Conservation (phyloP, 1,140 invertebrate species). For the Micrasema minimum region DNA sequence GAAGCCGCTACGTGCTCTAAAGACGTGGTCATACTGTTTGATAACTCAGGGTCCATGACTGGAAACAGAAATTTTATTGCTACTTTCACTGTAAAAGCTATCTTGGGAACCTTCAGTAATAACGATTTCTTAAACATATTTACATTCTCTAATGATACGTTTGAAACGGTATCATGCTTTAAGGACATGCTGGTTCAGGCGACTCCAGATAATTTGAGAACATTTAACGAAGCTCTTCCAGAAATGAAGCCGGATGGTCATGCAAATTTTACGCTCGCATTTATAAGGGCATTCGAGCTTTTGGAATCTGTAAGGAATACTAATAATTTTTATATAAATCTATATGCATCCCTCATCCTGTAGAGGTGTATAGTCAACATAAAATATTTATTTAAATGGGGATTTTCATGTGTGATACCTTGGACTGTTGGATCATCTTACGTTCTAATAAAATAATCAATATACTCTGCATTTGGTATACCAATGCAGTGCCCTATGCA, state of each 20-base stretch:
- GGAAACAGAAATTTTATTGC: slow-evolving; percentile 78
- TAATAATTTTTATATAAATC: background rate
- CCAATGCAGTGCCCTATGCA: too few relatives aligned
- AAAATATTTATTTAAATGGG: too few relatives aligned
- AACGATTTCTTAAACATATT: slow-evolving; percentile 98
- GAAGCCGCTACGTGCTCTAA: slow-evolving; percentile 97
- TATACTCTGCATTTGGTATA: too few relatives aligned
- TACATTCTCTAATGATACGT: slow-evolving; percentile 74
- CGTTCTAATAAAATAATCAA: too few relatives aligned
- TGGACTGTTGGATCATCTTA: too few relatives aligned
- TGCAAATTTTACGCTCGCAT: slow-evolving; percentile 88
- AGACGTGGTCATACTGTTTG: slow-evolving; percentile 95
- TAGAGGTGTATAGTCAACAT: too few relatives aligned
- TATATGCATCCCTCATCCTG: too few relatives aligned
- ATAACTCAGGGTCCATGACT: slow-evolving; percentile 97
- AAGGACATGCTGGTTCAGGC: slow-evolving; percentile 87
- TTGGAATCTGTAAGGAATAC: slow-evolving; percentile 73
- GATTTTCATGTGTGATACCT: too few relatives aligned
- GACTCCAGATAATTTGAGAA: slow-evolving; percentile 88
- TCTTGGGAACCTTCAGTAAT: slow-evolving; percentile 96
- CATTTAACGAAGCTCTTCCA: slow-evolving; percentile 78
- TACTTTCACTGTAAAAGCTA: slow-evolving; percentile 79
- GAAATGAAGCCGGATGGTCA: slow-evolving; percentile 78
- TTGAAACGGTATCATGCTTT: slow-evolving; percentile 84
- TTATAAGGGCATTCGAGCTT: slow-evolving; percentile 86